phyloP scores from a whole-genome alignment of 2,888 invertebrate genomes.

The Standfussiana lucernea region DNA sequence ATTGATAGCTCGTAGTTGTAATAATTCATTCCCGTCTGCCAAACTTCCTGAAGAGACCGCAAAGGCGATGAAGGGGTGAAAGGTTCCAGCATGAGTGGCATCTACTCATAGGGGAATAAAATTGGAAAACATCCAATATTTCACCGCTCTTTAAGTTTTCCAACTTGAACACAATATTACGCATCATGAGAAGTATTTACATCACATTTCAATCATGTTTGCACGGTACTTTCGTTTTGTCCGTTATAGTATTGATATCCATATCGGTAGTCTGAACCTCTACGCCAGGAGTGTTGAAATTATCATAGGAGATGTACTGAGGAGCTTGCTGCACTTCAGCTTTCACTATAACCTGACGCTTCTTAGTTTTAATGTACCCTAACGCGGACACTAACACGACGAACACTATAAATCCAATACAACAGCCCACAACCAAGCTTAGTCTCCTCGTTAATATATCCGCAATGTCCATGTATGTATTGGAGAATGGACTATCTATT shows the following conservation, averaged over 20 bases:
- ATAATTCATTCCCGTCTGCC: conserved; percentile 84
- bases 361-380: conserved; percentile 96
- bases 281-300: conserved; percentile 84
- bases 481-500: conserved; percentile 90
- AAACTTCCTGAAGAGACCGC: conserved; percentile 81
- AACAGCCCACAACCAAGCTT: conserved; percentile 96
- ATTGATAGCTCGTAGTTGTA: conserved; percentile 83
- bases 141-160: conserved; percentile 68
- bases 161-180: conserved; percentile 51
- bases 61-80: conserved; percentile 79
- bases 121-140: conserved; percentile 74
- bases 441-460: conserved; percentile 95
- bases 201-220: conserved; percentile 75
- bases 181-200: conserved; percentile 65
- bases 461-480: conserved; percentile 93
- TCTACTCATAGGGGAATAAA: conserved; percentile 78
- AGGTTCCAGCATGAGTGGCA: conserved; percentile 78
- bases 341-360: conserved; percentile 94
- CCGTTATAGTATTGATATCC: conserved; percentile 87
- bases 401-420: conserved; percentile 96
- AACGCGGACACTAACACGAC: conserved; percentile 95
- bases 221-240: conserved; percentile 83
- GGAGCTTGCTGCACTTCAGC: conserved; percentile 93
- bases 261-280: conserved; percentile 86
- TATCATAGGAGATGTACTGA: conserved; percentile 94